Conservation (phyloP, 1,140 invertebrate species). For the Brachionus asplanchnoidis region DNA sequence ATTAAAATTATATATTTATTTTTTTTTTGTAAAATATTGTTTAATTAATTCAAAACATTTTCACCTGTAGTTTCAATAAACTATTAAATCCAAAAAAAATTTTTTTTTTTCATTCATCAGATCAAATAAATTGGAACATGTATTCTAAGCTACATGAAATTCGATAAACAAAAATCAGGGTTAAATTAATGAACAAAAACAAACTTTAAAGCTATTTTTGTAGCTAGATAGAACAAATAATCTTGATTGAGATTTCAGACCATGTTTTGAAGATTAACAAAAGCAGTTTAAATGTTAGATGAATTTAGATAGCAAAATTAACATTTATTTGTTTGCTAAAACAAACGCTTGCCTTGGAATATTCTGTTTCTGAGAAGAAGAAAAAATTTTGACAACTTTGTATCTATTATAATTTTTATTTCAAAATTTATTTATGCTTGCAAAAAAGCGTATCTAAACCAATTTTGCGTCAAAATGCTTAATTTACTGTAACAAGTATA, state of each 20-base stretch:
- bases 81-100: background rate
- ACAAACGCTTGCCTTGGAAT: background rate
- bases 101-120: too few species aligned
- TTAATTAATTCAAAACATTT: background rate
- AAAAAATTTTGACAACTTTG: background rate
- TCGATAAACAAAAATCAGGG: background rate
- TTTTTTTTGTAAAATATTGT: background rate
- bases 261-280: background rate
- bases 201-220: background rate
- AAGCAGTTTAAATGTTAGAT: constrained; percentile 2
- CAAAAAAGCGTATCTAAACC: too few species aligned
- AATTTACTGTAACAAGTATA: too few species aligned
- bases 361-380: background rate
- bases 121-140: background rate
- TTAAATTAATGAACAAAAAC: background rate
- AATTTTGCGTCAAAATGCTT: too few species aligned
- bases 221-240: background rate
- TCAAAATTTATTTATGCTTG: too few species aligned
- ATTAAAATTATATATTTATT: background rate
- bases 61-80: constrained; percentile 11
- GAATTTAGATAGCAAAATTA: background rate
- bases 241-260: background rate
- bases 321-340: background rate
- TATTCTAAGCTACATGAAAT: background rate
- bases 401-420: too few species aligned